Evolutionary conservation across 2,113 vertebrate genomes (phyloP).

Genomic region (Salvelinus sp.): DNA sequence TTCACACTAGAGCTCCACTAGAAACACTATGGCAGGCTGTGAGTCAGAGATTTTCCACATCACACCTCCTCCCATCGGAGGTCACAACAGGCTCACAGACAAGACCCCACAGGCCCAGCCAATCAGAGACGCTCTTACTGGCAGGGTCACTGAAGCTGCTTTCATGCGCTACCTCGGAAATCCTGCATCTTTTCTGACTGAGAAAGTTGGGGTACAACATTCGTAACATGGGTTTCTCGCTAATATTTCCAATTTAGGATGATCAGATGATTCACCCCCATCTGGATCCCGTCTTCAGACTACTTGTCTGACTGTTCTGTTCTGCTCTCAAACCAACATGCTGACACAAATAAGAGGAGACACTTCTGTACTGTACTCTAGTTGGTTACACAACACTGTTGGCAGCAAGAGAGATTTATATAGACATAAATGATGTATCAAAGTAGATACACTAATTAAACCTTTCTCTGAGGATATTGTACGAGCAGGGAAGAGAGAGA

Average conservation of each 20-base stretch:
- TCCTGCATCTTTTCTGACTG: background rate
- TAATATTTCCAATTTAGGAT: background rate
- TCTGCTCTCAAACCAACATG: background rate
- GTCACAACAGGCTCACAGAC: no score
- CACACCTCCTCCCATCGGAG: no score
- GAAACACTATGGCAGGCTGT: no score
- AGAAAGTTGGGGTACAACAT: background rate
- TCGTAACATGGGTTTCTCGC: background rate
- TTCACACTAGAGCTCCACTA: background rate
- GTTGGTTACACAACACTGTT: background rate
- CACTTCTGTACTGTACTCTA: background rate
- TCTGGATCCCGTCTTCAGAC: background rate
- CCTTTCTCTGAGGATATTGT: background rate
- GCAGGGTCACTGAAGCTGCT: background rate
- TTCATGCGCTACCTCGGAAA: background rate
- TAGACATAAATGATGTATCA: background rate
- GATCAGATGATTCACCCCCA: background rate
- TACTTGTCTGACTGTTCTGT: background rate
- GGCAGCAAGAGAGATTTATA: background rate
- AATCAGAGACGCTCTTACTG: conserved; percentile 13
- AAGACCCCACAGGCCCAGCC: conserved; percentile 11
- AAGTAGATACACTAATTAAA: background rate
- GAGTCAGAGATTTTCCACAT: no score
- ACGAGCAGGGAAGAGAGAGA: background rate
- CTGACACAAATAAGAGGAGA: background rate